These are phyloP conservation scores for Sarcophaga subvicina DNA, from an alignment of 2,888 invertebrate species.

Conservation along the genomic window DNA sequence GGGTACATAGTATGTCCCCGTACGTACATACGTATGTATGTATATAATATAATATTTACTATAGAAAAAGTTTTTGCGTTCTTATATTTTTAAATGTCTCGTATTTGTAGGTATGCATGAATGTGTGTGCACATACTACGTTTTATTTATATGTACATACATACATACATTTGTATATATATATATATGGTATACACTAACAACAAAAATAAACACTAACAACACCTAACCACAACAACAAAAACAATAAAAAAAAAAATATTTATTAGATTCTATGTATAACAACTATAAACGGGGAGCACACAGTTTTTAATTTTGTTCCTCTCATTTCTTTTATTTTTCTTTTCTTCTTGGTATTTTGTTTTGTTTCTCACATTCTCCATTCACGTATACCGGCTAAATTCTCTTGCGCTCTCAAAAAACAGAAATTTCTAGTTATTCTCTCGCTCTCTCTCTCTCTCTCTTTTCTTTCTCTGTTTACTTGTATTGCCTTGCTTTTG, in stretches of 20 bases:
- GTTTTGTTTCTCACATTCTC: conserved; percentile 65
- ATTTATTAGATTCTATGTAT: background rate
- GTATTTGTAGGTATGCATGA: background rate
- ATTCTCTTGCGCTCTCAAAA: conserved; percentile 11
- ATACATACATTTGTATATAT: background rate
- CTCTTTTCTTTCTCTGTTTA: background rate
- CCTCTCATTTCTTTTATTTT: background rate
- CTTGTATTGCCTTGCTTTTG: background rate
- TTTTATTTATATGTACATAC: background rate
- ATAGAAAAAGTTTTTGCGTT: background rate
- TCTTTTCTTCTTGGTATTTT: conserved; percentile 60
- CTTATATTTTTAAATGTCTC: background rate
- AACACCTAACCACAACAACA: background rate
- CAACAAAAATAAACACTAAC: background rate
- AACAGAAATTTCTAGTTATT: too few species aligned
- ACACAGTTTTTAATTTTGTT: too few species aligned
- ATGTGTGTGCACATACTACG: conserved; percentile 1
- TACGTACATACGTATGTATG: background rate
- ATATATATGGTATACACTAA: background rate
- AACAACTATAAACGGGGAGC: background rate
- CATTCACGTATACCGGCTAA: conserved; percentile 40
- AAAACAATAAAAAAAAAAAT: background rate
- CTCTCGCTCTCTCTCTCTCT: background rate
- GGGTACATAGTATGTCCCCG: background rate
- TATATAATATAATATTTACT: background rate